Conservation (phyloP, 2,888 invertebrate species). For the Spisula solida region DNA sequence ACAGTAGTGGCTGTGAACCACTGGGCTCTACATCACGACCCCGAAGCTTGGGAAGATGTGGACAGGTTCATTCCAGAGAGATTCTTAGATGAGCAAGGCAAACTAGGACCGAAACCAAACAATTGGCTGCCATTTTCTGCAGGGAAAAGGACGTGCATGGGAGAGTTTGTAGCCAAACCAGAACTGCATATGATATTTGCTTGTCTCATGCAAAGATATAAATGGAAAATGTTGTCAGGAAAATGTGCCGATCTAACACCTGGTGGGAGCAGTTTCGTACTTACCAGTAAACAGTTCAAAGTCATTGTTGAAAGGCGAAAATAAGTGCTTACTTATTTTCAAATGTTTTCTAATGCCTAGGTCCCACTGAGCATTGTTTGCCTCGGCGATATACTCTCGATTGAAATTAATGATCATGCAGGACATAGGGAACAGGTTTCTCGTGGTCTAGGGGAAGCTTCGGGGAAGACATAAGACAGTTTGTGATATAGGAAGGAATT, state of each 20-base stretch:
- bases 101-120: constrained; percentile 75
- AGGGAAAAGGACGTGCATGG: constrained; percentile 80
- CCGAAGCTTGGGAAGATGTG: constrained; percentile 77
- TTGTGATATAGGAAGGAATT: no score
- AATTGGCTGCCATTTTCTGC: constrained; percentile 82
- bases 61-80: constrained; percentile 79
- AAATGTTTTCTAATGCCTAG: no score
- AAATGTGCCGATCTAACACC: constrained; percentile 50
- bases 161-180: constrained; percentile 80
- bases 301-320: constrained; percentile 59
- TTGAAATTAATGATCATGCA: no score
- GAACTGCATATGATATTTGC: constrained; percentile 77
- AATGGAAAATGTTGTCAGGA: constrained; percentile 68
- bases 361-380: no score
- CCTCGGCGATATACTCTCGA: no score
- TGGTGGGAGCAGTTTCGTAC: not conserved
- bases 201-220: constrained; percentile 70
- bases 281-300: constrained; percentile 51
- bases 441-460: no score
- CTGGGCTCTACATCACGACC: constrained; percentile 79
- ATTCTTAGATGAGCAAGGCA: constrained; percentile 77
- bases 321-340: no score
- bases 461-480: no score
- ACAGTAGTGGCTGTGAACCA: constrained; percentile 76
- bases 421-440: no score